These are phyloP conservation scores for Ursus arctos DNA, from an alignment of 2,113 vertebrate species.

Conservation along the genomic window DNA sequence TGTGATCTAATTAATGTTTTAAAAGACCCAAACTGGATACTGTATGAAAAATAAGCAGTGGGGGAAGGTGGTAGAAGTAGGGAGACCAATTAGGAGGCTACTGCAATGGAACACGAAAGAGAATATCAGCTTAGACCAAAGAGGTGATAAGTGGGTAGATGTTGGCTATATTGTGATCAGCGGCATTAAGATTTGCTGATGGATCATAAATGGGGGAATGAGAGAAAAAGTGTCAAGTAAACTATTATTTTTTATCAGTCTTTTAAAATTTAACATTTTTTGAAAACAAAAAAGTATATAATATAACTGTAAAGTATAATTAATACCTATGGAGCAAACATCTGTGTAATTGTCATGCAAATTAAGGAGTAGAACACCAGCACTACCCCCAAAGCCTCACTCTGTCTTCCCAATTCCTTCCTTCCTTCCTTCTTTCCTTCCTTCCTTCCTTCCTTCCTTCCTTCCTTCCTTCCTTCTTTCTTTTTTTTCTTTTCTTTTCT, in stretches of 20 bases:
- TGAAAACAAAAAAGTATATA: background rate
- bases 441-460: no score
- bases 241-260: background rate
- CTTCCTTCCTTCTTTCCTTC: no score
- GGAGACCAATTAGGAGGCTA: background rate
- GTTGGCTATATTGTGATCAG: background rate
- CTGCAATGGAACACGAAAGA: background rate
- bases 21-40: background rate
- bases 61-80: background rate
- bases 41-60: background rate
- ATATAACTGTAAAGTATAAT: background rate
- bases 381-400: background rate
- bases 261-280: background rate
- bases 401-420: background rate
- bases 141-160: background rate
- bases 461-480: no score
- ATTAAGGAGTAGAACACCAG: background rate
- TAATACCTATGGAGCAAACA: background rate
- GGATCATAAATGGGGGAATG: background rate
- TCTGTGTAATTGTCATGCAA: background rate
- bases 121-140: background rate
- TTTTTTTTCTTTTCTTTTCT: no score
- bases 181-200: background rate
- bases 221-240: background rate
- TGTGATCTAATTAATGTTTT: background rate